Conservation (phyloP, 2,888 invertebrate genomes). For the Acrocera orbiculus region DNA sequence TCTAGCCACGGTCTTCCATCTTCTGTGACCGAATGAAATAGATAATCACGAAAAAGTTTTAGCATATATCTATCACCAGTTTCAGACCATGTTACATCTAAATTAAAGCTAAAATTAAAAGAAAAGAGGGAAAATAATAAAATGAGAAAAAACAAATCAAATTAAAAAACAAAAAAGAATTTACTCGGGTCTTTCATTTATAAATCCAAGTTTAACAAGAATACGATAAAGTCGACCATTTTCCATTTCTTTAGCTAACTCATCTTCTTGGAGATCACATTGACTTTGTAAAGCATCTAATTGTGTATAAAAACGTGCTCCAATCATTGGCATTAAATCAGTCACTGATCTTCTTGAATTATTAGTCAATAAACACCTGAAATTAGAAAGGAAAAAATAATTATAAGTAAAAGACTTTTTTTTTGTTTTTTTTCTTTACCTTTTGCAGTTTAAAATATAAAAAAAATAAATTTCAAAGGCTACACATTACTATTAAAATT, state of each 20-base stretch:
- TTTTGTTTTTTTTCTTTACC: too few relatives aligned
- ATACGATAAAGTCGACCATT: slow-evolving; percentile 85
- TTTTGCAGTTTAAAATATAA: too few relatives aligned
- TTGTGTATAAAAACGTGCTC: slow-evolving; percentile 90
- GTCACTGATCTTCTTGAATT: slow-evolving; percentile 62
- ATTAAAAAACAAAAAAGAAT: slow-evolving; percentile 19
- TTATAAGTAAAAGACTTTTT: too few relatives aligned
- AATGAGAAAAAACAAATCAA: neutral
- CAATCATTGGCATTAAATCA: slow-evolving; percentile 99
- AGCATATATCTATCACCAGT: slow-evolving; percentile 97
- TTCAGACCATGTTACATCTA: slow-evolving; percentile 93
- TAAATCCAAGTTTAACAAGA: slow-evolving; percentile 77
- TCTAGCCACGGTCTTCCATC: slow-evolving; percentile 93
- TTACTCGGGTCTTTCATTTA: slow-evolving; percentile 91
- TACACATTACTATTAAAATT: too few relatives aligned
- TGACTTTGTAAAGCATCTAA: slow-evolving; percentile 77
- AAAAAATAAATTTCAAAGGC: too few relatives aligned
- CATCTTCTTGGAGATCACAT: slow-evolving; percentile 77
- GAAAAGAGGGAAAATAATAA: slow-evolving; percentile 9
- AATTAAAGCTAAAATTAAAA: slow-evolving; percentile 51
- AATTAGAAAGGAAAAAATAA: too few relatives aligned
- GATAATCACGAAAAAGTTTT: slow-evolving; percentile 91
- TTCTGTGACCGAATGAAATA: slow-evolving; percentile 88
- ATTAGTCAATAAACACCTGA: slow-evolving; percentile 56
- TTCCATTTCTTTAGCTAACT: slow-evolving; percentile 83